Base-by-base conservation (phyloP, 1,140 invertebrate genomes). In the Eufriesea mexicana region DNA sequence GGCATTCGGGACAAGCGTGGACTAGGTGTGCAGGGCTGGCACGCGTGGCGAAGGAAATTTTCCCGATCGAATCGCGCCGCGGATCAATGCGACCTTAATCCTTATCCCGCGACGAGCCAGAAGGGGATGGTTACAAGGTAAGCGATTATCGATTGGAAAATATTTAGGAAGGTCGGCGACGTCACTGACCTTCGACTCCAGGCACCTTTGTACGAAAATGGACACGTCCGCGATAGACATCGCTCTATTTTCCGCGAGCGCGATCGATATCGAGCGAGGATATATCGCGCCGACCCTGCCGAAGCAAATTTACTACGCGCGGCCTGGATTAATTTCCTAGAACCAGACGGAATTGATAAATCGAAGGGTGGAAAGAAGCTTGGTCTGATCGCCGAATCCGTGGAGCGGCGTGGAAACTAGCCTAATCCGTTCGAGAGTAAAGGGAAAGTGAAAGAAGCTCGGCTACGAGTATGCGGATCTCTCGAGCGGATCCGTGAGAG, bases 1-100 rank as follows among this genome's bases (percentile, higher is more conserved):
- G 87, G 78, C 80, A 83, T 88, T 72, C 86, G 47, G 85, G 76
- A 70, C 84, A 84, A 81, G 83, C 84, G 59, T 86, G 62, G 67
- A 16, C 57, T 18, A 62, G 35, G 59, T 45, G 35, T 51, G n/a
- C 47, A 23, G 7, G 20, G 35, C n/a, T n/a, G 14, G 20, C 10
- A 55, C 20, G 51, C 28, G 28, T 5, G 10, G 64, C 55, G 57
- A 35, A n/a, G 42, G 35, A 42, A 67, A 18, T 28, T 54, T n/a
- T 9, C n/a, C 5, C 35, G 79, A 77, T 76, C 74, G 64, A 62
- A 71, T 68, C 28, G n/a, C 8, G 45, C 54, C 59, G 51, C 23
- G 5, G 54, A 16, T 78, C 73, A 64, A 57, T 67, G n/a, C 5
- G 71, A 76, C 72, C 49, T 75, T 81, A 81, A 81, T 81, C 59